phyloP scores from a whole-genome alignment of 2,113 vertebrate species.

The Siphamia tubifer region DNA sequence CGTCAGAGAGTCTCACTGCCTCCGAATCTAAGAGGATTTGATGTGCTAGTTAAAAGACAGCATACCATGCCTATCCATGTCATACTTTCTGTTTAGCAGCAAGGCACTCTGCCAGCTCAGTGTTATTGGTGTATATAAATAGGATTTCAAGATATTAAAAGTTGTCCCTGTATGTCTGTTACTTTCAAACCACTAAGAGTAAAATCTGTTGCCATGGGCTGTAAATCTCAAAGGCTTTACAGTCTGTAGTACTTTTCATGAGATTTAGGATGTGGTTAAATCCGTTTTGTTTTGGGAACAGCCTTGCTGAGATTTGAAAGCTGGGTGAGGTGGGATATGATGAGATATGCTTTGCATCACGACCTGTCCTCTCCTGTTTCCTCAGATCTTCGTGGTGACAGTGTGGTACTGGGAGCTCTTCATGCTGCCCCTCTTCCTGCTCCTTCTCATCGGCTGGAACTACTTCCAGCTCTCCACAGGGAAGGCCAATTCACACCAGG shows the following conservation, averaged over 20 bases:
- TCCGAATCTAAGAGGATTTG: constrained; percentile 69
- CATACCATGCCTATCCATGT: constrained; percentile 58
- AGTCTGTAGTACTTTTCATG: constrained; percentile 29
- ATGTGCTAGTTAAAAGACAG: constrained; percentile 70
- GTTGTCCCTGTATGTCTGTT: constrained; percentile 57
- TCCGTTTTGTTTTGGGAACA: constrained; percentile 46
- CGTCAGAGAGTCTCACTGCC: constrained; percentile 45
- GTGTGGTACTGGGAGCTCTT: constrained; percentile 95
- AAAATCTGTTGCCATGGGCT: constrained; percentile 56
- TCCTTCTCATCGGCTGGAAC: constrained; percentile 90
- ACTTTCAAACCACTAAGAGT: constrained; percentile 51
- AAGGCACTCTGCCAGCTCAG: constrained; percentile 58
- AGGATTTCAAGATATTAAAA: constrained; percentile 75
- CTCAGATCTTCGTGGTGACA: constrained; percentile 89
- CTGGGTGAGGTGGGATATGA: neutral
- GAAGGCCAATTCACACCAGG: constrained; percentile 80
- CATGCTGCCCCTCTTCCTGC: constrained; percentile 92
- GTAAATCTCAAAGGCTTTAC: constrained; percentile 51
- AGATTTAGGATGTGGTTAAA: constrained; percentile 50
- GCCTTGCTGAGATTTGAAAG: constrained; percentile 46
- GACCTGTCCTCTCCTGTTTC: constrained; percentile 58
- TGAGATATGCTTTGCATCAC: constrained; percentile 40
- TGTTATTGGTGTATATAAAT: constrained; percentile 68
- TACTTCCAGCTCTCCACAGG: constrained; percentile 83
- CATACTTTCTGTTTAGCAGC: constrained; percentile 58